phyloP scores from a whole-genome alignment of 2,888 invertebrate species.

The Acronicta aceris region DNA sequence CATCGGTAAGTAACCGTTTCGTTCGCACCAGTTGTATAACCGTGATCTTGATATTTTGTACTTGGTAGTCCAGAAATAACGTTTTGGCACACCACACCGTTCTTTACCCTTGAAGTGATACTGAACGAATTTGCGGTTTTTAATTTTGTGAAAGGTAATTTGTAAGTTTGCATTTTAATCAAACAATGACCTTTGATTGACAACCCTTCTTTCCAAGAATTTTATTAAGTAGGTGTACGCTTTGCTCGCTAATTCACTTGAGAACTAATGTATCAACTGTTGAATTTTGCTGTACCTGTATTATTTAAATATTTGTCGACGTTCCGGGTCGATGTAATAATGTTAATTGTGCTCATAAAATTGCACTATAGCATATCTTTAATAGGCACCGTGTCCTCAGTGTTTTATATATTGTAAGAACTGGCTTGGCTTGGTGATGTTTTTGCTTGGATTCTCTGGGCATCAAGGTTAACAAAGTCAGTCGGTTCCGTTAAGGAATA shows the following conservation, averaged over 20 bases:
- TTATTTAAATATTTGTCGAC: constrained; percentile 36
- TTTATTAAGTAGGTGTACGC: neutral
- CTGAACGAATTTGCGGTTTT: constrained; percentile 46
- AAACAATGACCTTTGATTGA: neutral
- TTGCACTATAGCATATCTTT: constrained; percentile 13
- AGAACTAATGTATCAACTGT: constrained; percentile 15
- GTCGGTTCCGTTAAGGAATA: constrained; percentile 13
- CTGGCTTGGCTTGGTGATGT: constrained; percentile 24
- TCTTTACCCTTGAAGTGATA: constrained; percentile 75
- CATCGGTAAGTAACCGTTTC: constrained; percentile 71
- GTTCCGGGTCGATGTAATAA: constrained; percentile 17
- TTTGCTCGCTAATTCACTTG: constrained; percentile 11
- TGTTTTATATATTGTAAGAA: constrained; percentile 23
- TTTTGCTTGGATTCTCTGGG: constrained; percentile 36
- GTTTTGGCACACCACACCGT: constrained; percentile 74
- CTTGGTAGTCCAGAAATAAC: constrained; percentile 76
- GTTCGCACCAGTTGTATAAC: constrained; percentile 53
- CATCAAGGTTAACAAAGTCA: constrained; percentile 34
- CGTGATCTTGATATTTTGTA: constrained; percentile 70
- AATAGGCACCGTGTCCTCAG: constrained; percentile 9
- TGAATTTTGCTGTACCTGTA: constrained; percentile 17
- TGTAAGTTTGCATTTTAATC: constrained; percentile 5
- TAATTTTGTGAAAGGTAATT: constrained; percentile 28
- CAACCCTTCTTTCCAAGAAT: constrained; percentile 15
- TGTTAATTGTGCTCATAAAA: constrained; percentile 36